phyloP scores from a whole-genome alignment of 2,888 invertebrate genomes.

The Drosophila austrosaltans region DNA sequence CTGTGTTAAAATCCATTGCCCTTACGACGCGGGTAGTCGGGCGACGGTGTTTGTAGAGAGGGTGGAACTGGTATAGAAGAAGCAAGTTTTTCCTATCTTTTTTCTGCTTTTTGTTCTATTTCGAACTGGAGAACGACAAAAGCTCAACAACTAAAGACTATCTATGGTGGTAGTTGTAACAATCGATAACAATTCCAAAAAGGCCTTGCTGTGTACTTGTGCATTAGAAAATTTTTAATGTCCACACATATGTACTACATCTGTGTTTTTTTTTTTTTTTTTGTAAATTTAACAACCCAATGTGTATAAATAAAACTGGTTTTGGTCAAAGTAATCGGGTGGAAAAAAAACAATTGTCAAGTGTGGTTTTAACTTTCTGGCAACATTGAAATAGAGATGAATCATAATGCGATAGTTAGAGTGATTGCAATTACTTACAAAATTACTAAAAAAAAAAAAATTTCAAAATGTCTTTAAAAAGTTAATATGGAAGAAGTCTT shows the following conservation, averaged over 20 bases:
- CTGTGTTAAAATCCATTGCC: constrained; percentile 25
- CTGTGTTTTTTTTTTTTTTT: not conserved
- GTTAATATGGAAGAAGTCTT: too few species aligned
- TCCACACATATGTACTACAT: constrained; percentile 2
- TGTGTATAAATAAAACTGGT: constrained; percentile 24
- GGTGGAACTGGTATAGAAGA: constrained; percentile 7
- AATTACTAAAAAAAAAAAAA: not conserved
- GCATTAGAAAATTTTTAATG: not conserved
- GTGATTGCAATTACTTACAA: not conserved
- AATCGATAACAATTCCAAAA: constrained; percentile 19
- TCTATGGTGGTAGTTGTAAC: not conserved
- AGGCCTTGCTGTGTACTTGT: not conserved
- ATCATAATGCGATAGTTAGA: constrained; percentile 9
- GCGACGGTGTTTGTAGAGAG: not conserved
- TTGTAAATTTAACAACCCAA: too few species aligned
- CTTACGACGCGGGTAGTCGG: not conserved
- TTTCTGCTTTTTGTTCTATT: not conserved
- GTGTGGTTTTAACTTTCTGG: constrained; percentile 1
- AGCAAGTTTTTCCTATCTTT: constrained; percentile 15
- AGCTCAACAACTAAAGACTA: not conserved
- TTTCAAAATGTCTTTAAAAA: too few species aligned
- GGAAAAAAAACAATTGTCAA: constrained; percentile 13
- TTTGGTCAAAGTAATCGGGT: constrained; percentile 3
- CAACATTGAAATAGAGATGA: constrained; percentile 2
- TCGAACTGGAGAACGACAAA: not conserved